A percentile compares a stretch with the other conserved stretches of the same genome.
These are phyloP conservation scores for Heliocidaris erythrogramma DNA, from an alignment of 35 echinoderm and acorn worm species.

Conservation along the genomic window DNA sequence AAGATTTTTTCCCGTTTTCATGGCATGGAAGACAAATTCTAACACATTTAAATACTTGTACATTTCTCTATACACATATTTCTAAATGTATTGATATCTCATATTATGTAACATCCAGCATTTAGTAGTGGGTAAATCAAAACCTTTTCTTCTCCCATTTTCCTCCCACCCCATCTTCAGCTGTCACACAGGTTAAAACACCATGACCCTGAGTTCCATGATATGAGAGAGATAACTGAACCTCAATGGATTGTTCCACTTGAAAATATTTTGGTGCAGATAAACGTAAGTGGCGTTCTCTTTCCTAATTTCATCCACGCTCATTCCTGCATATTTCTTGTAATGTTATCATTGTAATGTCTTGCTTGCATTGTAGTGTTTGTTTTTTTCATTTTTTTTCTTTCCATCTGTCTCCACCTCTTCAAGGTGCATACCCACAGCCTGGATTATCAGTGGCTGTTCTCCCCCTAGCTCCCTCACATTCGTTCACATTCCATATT, in stretches of 20 bases:
- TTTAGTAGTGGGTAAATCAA: neutral
- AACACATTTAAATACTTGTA: too few relatives aligned
- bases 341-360: too few relatives aligned
- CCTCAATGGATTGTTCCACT: constrained; percentile 80
- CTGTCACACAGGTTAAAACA: constrained; percentile 83
- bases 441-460: too few relatives aligned
- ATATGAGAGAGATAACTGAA: constrained; percentile 70
- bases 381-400: too few relatives aligned
- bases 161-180: constrained; percentile 27
- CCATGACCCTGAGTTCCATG: constrained; percentile 88
- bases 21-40: neutral
- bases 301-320: neutral
- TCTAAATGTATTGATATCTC: neutral
- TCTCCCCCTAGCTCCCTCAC: too few relatives aligned
- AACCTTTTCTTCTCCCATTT: neutral
- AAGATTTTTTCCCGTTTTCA: neutral
- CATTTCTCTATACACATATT: too few relatives aligned
- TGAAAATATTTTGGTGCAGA: constrained; percentile 67
- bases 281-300: constrained; percentile 70
- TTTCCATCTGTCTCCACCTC: too few relatives aligned
- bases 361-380: too few relatives aligned
- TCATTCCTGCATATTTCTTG: too few relatives aligned
- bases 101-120: neutral
- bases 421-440: too few relatives aligned
- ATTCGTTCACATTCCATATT: too few relatives aligned